Evolutionary conservation across 2,113 vertebrate genomes (phyloP), one percentile per base, ranked within the genome.

Genomic region (Laterallus jamaicensis): DNA sequence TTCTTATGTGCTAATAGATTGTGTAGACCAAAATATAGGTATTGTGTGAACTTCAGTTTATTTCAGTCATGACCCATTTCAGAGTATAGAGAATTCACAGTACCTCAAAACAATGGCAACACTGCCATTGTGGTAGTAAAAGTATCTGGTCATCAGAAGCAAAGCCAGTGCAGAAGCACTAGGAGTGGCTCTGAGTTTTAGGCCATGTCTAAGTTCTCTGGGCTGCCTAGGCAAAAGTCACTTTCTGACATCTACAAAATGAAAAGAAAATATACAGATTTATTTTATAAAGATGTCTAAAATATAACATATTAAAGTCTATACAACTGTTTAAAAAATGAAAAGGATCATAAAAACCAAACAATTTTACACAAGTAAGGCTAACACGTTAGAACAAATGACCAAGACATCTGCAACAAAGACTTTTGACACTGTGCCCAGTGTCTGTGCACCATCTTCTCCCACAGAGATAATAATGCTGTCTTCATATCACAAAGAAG

Each of bases 401-500:
- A 93, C 60, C 24, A 56, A 75, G 92, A 78, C 86, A 94, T 96
- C 90, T 94, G 86, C 73, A 86, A 77, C 58, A 44, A 67, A 40
- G 74, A 18, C 60, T 88, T 95, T 86, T 93, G 95, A 93, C 86
- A 56, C 60, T 21, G 37, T 81, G 79, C 92, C 92, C 88, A 52
- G 22, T 66, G 19, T 90, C 85, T 95, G 92, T 81, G 71, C 86
- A 74, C 85, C 68, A 86, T 90, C 88, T 94, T 91, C 75, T 63
- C 71, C 29, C 77, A 71, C 49, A n/a, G 17, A 64, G 73, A 93
- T 64, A 64, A 26, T 32, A 84, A 37, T n/a, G 32, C 25, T 88
- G 49, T 70, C 67, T 78, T 63, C 15, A 14, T 49, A 47, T 83
- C 49, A 64, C 60, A 74, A 31, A 70, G 59, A 40, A 62, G 37